Conservation (phyloP, 2,113 vertebrate genomes). For the Hydropotes inermis region DNA sequence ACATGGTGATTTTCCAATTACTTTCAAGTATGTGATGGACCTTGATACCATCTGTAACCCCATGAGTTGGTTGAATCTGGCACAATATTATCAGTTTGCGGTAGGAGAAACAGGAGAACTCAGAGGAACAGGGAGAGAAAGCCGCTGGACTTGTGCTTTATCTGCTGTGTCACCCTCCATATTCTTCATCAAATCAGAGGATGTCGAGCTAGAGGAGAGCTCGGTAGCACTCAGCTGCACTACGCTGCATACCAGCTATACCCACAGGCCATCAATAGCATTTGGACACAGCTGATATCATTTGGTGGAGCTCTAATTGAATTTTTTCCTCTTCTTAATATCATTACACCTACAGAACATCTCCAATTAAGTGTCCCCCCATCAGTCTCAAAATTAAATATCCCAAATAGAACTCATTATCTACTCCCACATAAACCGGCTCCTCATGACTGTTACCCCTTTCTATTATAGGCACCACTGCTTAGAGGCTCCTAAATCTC, state of each 20-base stretch:
- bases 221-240: not conserved
- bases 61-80: not conserved
- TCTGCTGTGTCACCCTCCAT: not conserved
- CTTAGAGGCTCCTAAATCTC: conserved; percentile 24
- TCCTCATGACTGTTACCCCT: conserved; percentile 47
- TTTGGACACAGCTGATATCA: conserved; percentile 68
- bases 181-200: conserved; percentile 22
- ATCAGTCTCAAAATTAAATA: conserved; percentile 73
- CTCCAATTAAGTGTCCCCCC: conserved; percentile 67
- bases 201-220: not conserved
- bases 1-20: not conserved
- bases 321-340: conserved; percentile 67
- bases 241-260: conserved; percentile 1
- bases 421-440: conserved; percentile 59
- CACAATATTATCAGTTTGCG: not conserved
- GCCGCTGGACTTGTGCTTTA: not conserved
- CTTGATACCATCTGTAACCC: not conserved
- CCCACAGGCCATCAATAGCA: conserved; percentile 53
- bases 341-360: conserved; percentile 75
- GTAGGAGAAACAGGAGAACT: not conserved
- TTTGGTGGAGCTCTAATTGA: conserved; percentile 68
- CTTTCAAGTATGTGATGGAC: not conserved
- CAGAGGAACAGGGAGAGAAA: not conserved
- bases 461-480: conserved; percentile 62
- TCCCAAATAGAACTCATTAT: conserved; percentile 72